phyloP scores from a whole-genome alignment of 2,888 invertebrate species.

The Brachylomia viminalis region DNA sequence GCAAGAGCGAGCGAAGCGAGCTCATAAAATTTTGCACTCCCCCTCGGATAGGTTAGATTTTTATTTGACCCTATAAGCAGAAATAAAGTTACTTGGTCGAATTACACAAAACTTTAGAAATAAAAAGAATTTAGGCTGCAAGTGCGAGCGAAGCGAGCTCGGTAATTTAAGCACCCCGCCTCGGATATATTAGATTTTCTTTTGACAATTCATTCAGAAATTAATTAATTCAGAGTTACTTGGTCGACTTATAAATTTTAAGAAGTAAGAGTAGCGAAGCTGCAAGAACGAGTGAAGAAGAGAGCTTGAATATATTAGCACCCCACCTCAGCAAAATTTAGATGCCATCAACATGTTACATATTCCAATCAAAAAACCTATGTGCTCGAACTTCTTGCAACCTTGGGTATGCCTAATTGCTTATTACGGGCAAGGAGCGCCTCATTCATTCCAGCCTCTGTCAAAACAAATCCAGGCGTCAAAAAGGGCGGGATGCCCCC shows the following conservation, averaged over 20 bases:
- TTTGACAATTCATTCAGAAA: neutral
- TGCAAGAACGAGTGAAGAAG: neutral
- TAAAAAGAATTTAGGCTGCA: neutral
- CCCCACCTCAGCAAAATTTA: neutral
- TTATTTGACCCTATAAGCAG: neutral
- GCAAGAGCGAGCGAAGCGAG: neutral
- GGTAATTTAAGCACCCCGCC: neutral
- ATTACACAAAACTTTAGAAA: neutral
- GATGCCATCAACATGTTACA: neutral
- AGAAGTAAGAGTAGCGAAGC: neutral
- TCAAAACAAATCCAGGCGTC: neutral
- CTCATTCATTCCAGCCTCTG: neutral
- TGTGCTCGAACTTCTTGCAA: neutral
- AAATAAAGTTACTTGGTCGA: neutral
- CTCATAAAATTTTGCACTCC: neutral
- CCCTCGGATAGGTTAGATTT: neutral
- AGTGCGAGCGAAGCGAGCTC: neutral
- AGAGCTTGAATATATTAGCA: neutral
- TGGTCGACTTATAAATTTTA: neutral
- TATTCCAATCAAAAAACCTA: slow-evolving; percentile 2
- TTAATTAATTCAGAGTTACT: too few relatives aligned
- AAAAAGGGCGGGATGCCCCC: too few relatives aligned
- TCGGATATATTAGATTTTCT: neutral
- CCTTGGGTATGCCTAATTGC: neutral
- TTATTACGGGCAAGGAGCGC: neutral